Evolutionary conservation across 1,140 invertebrate species (phyloP).

Genomic region (Lasioglossum baleicum): DNA sequence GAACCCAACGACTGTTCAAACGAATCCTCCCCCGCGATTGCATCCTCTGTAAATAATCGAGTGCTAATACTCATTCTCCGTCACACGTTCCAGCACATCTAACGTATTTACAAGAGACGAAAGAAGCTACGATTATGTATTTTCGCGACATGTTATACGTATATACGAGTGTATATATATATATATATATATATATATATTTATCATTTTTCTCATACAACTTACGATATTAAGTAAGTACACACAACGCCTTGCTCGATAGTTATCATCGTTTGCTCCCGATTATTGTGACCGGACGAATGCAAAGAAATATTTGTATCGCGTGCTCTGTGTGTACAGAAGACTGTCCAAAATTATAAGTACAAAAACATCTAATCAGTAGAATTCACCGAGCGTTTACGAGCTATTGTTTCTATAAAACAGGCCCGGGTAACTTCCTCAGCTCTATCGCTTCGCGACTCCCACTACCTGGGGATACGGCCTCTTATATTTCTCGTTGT

Average conservation of each 20-base stretch:
- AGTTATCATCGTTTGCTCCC: slow-evolving; percentile 41
- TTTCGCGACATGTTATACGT: slow-evolving; percentile 31
- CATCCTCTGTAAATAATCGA: background rate
- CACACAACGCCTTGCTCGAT: slow-evolving; percentile 47
- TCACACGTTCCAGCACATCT: slow-evolving; percentile 11
- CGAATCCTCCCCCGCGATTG: too few relatives aligned
- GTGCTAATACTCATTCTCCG: background rate
- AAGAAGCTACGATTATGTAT: slow-evolving; percentile 59
- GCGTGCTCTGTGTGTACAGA: background rate
- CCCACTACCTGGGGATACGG: too few relatives aligned
- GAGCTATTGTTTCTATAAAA: background rate
- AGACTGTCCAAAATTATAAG: background rate
- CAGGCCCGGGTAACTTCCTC: too few relatives aligned
- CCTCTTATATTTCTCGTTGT: too few relatives aligned
- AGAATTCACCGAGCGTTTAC: background rate
- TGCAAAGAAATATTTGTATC: background rate
- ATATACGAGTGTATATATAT: too few relatives aligned
- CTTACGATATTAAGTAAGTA: slow-evolving; percentile 20
- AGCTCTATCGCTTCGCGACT: too few relatives aligned
- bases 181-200: background rate
- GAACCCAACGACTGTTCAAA: too few relatives aligned
- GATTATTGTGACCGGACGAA: background rate
- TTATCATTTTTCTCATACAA: slow-evolving; percentile 43
- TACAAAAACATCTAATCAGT: background rate
- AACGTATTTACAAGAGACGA: slow-evolving; percentile 71